Conservation (phyloP, 1,140 invertebrate genomes). For the Papilio helenus region DNA sequence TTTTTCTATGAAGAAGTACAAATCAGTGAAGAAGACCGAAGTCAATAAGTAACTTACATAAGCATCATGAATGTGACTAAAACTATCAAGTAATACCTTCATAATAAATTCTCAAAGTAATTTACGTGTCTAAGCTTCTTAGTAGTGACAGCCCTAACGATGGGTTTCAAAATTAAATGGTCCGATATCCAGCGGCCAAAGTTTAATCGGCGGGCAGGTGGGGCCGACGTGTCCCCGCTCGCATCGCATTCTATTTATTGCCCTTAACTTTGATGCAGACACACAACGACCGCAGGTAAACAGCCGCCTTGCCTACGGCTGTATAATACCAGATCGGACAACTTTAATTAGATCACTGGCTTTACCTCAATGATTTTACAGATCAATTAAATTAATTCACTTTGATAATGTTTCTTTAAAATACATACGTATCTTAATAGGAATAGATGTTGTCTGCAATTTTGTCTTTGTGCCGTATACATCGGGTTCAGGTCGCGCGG, state of each 20-base stretch:
- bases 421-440: not conserved
- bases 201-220: slow-evolving; percentile 75
- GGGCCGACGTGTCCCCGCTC: slow-evolving; percentile 53
- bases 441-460: no score
- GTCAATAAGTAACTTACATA: not conserved
- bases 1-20: no score
- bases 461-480: no score
- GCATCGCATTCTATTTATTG: slow-evolving; percentile 61
- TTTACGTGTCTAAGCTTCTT: not conserved
- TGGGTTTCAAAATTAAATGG: slow-evolving; percentile 62
- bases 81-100: no score
- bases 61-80: not conserved
- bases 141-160: slow-evolving; percentile 50
- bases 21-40: no score
- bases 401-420: not conserved
- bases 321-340: slow-evolving; percentile 8
- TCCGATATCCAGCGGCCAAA: slow-evolving; percentile 56
- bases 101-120: not conserved
- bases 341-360: slow-evolving; percentile 28
- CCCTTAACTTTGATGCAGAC: slow-evolving; percentile 47
- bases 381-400: slow-evolving; percentile 12
- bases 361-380: not conserved
- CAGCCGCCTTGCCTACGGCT: slow-evolving; percentile 5
- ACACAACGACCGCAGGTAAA: slow-evolving; percentile 31
- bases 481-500: no score